Evolutionary conservation across 2,113 vertebrate genomes (phyloP), one percentile per base, ranked within the genome.

Genomic region (Clarias magur): DNA sequence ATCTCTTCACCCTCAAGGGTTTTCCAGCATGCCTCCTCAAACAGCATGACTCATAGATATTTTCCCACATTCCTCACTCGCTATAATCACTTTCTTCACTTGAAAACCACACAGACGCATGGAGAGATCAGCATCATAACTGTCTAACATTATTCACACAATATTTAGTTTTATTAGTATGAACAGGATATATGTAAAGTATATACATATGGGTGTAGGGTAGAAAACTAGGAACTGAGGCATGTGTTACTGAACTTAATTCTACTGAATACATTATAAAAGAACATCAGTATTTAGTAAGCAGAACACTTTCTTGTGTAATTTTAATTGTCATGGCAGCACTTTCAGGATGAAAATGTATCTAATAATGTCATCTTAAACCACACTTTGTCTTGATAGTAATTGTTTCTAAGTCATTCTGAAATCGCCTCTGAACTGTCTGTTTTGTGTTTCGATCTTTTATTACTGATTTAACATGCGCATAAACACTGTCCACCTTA

Each of bases 1-100:
- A 82, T 85, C 76, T 38, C n/a, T 17, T 60, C 76, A 79, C 84
- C 90, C 79, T 90, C 70, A 38, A 65, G 79, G 88, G 88, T 72
- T 76, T 89, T 83, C 60, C 62, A 60, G 67, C 80, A 65, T 21
- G 48, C 21, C 62, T 59, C 42, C 68, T 75, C 42, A 73, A 48
- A 70, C 57, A 86, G 76, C 60, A 84, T 86, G 84, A 88, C 80
- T 72, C 57, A 60, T 79, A 85, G 63, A 80, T 57, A 53, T 13
- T 60, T 68, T 30, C 38, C 53, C 56, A 67, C 75, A 85, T 85
- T 75, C 68, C 82, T 72, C 12, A 53, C 15, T 72, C 19, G 56
- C 62, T n/a, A 80, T 57, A 68, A 76, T 38, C 12, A 12, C 17
- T 13, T 72, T 21, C 27, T 86, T 85, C 16, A 38, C 30, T 75